A percentile compares a stretch with the other conserved stretches of the same genome.
These are phyloP conservation scores for Petrocephalus schoutedeni DNA, from an alignment of 2,797 vertebrate genomes.

Conservation along the genomic window DNA sequence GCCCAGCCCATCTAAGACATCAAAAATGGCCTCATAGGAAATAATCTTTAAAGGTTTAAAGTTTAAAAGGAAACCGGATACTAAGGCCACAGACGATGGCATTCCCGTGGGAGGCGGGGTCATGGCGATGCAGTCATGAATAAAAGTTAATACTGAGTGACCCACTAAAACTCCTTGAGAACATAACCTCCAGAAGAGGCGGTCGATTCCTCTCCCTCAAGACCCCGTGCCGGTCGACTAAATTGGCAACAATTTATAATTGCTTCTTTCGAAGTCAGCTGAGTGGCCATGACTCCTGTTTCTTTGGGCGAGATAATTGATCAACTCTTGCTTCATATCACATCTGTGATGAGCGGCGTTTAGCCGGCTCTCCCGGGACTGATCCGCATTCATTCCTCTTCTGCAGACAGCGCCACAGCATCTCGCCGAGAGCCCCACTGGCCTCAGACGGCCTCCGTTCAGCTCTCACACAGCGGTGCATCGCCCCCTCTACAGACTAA, in stretches of 20 bases:
- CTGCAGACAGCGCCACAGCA: not conserved
- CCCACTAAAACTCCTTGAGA: constrained; percentile 15
- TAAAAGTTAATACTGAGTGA: constrained; percentile 15
- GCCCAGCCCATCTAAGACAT: not conserved
- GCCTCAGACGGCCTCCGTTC: not conserved
- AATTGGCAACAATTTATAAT: constrained; percentile 13
- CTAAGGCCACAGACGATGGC: not conserved
- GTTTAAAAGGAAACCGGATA: not conserved
- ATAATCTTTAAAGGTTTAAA: not conserved
- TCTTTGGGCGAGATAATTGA: constrained; percentile 18
- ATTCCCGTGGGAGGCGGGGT: not conserved
- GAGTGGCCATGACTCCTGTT: constrained; percentile 15
- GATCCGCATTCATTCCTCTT: not conserved
- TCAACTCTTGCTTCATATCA: constrained; percentile 13
- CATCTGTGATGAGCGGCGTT: constrained; percentile 11
- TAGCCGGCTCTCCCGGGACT: not conserved
- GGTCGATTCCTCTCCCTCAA: constrained; percentile 1
- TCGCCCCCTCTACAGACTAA: not conserved
- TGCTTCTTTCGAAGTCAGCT: constrained; percentile 1
- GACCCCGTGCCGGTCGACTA: not conserved
- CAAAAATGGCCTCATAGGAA: not conserved
- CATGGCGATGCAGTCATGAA: not conserved
- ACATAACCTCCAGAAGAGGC: not conserved
- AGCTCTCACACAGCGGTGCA: no score
- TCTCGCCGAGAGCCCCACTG: not conserved